A percentile compares a stretch with the other conserved stretches of the same genome.
These are phyloP conservation scores for Epinotia demarniana DNA, from an alignment of 2,888 invertebrate genomes.

Conservation along the genomic window DNA sequence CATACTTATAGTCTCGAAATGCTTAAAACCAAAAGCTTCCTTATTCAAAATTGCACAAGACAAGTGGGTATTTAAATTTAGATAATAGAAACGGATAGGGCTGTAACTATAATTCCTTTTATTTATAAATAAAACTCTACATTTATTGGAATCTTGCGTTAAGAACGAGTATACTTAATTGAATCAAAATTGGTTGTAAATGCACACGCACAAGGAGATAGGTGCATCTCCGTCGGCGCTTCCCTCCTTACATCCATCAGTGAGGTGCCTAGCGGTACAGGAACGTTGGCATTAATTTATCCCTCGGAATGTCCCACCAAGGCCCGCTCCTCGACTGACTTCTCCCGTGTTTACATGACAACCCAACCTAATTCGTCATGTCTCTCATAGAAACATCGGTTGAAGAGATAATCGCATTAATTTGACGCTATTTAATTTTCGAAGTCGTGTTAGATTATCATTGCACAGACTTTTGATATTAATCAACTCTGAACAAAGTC, in stretches of 20 bases:
- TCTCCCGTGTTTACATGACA: conserved; percentile 70
- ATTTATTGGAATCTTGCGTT: neutral
- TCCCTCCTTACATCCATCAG: conserved; percentile 70
- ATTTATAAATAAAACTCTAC: no score
- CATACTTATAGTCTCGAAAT: neutral
- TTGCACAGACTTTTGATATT: neutral
- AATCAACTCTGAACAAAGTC: conserved; percentile 1
- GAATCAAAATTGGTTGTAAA: neutral
- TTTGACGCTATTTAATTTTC: conserved; percentile 4
- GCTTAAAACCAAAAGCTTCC: no score
- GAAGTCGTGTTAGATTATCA: conserved; percentile 6
- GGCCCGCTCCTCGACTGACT: conserved; percentile 64
- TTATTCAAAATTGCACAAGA: no score
- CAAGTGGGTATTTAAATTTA: no score
- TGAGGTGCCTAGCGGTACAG: conserved; percentile 63
- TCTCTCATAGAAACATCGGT: conserved; percentile 11
- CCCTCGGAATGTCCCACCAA: conserved; percentile 67
- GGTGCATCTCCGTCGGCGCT: conserved; percentile 33
- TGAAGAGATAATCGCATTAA: conserved; percentile 15
- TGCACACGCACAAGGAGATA: neutral
- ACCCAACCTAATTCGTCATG: conserved; percentile 54
- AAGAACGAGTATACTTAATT: neutral
- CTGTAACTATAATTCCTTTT: neutral
- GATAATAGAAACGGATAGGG: no score
- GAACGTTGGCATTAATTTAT: conserved; percentile 81